These are phyloP conservation scores for Hippolais icterina DNA, from an alignment of 2,113 vertebrate genomes.

Conservation along the genomic window DNA sequence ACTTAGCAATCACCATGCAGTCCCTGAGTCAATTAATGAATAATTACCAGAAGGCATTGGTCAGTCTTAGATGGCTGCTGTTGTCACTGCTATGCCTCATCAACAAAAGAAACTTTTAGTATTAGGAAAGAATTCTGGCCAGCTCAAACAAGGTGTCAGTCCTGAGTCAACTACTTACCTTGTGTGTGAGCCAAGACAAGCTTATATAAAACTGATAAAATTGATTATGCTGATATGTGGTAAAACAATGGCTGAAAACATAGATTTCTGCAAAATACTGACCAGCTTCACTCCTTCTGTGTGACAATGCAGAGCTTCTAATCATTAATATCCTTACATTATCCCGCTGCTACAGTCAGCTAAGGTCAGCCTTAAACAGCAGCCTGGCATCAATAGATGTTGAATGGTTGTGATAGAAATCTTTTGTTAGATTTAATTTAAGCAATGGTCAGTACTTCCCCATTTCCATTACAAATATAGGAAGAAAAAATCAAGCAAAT, in stretches of 20 bases:
- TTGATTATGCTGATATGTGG: background rate
- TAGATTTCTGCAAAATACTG: background rate
- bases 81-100: background rate
- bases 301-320: background rate
- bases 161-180: background rate
- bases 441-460: background rate
- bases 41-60: background rate
- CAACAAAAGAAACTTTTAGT: background rate
- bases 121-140: background rate
- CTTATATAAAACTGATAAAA: background rate
- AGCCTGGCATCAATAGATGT: background rate
- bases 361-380: background rate
- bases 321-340: background rate
- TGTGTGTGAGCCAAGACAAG: background rate
- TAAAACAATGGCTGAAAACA: background rate
- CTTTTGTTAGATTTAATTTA: background rate
- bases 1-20: background rate
- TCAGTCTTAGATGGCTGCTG: background rate
- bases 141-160: background rate
- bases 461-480: background rate
- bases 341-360: background rate
- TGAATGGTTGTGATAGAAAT: background rate
- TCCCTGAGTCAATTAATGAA: background rate
- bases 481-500: background rate
- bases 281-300: background rate